A percentile compares a stretch with the other conserved stretches of the same genome.
phyloP scores from a whole-genome alignment of 2,888 invertebrate genomes.

The Ganaspis brasiliensis region DNA sequence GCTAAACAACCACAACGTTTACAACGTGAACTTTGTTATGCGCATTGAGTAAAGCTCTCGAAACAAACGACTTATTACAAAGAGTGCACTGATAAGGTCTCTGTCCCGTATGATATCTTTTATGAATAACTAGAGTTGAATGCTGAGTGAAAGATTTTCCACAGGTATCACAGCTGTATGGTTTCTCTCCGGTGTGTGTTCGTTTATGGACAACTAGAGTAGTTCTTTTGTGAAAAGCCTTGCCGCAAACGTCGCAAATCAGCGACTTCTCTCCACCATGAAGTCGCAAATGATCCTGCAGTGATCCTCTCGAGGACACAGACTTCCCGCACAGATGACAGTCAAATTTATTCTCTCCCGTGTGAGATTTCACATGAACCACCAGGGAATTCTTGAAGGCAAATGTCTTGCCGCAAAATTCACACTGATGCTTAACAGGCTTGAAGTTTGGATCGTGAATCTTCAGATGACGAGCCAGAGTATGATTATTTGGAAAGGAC shows the following conservation, averaged over 20 bases:
- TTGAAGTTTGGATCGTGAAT: slow-evolving; percentile 75
- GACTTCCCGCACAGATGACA: slow-evolving; percentile 79
- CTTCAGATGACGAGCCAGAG: slow-evolving; percentile 68
- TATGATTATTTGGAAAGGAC: slow-evolving; percentile 74
- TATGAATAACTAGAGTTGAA: slow-evolving; percentile 80
- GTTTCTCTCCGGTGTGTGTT: slow-evolving; percentile 80
- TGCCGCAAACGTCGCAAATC: slow-evolving; percentile 79
- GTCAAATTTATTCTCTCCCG: slow-evolving; percentile 76
- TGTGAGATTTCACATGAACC: slow-evolving; percentile 76
- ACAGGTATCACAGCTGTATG: slow-evolving; percentile 79
- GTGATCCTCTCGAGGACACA: slow-evolving; percentile 77
- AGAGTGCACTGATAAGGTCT: slow-evolving; percentile 78
- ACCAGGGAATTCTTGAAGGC: slow-evolving; percentile 77
- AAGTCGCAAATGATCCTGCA: slow-evolving; percentile 79
- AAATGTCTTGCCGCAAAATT: slow-evolving; percentile 78
- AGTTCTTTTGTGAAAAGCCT: slow-evolving; percentile 79
- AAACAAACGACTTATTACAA: slow-evolving; percentile 79
- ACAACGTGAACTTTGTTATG: slow-evolving; percentile 71
- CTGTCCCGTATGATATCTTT: slow-evolving; percentile 80
- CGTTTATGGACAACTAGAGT: slow-evolving; percentile 79
- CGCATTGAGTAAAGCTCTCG: slow-evolving; percentile 76
- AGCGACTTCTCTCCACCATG: slow-evolving; percentile 79
- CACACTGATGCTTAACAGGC: slow-evolving; percentile 75
- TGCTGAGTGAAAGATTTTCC: slow-evolving; percentile 79
- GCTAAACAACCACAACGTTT: neutral